phyloP scores from a whole-genome alignment of 1,140 invertebrate species.

The Dermatophagoides farinae region DNA sequence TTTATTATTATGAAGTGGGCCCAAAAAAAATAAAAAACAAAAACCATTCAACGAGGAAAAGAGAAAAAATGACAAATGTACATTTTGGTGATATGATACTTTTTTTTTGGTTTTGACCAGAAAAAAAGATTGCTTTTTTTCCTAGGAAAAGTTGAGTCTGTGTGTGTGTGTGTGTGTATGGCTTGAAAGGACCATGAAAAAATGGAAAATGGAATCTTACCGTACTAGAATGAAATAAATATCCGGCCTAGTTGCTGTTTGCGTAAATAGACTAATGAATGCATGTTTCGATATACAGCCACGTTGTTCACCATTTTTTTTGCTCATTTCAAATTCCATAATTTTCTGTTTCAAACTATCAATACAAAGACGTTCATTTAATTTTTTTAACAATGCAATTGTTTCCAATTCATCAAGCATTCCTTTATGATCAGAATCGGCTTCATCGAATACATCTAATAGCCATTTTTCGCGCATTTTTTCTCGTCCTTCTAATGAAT shows the following conservation, averaged over 20 bases:
- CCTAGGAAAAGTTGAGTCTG: no score
- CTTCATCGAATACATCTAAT: conserved; percentile 32
- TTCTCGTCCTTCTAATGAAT: conserved; percentile 28
- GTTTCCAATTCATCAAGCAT: conserved; percentile 32
- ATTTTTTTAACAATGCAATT: conserved; percentile 31
- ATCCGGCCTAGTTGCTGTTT: conserved; percentile 40
- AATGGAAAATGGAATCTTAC: conserved; percentile 21
- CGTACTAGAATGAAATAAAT: conserved; percentile 42
- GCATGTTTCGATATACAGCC: conserved; percentile 34
- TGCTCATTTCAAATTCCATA: conserved; percentile 32
- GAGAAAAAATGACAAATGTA: no score
- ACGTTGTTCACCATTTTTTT: conserved; percentile 27
- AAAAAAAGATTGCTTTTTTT: no score
- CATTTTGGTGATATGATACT: no score
- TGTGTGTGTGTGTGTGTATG: no score
- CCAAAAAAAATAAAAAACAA: no score
- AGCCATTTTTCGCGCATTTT: conserved; percentile 35
- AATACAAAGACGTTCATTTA: conserved; percentile 32
- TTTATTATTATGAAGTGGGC: no score
- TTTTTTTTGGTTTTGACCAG: no score
- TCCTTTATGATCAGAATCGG: conserved; percentile 29
- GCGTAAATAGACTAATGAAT: conserved; percentile 40
- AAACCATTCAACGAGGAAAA: no score
- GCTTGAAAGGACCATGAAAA: neutral
- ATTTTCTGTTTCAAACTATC: conserved; percentile 33